Evolutionary conservation across 2,113 vertebrate species (phyloP), one percentile per base, ranked within the genome.

Genomic region (Gymnocephalus cernua): DNA sequence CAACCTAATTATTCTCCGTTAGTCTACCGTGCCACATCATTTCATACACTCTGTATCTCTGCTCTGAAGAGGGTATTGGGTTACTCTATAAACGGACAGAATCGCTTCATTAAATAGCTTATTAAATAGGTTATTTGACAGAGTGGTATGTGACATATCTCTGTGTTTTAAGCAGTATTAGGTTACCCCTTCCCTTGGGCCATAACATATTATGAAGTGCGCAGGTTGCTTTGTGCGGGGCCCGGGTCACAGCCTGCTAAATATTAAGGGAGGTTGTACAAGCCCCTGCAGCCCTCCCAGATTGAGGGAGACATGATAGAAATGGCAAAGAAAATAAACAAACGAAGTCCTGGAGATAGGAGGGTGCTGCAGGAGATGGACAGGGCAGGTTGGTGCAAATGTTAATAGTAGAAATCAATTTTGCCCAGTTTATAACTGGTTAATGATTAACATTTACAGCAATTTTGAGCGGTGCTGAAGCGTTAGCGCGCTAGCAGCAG

Each of bases 171-270:
- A 89, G 93, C 78, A 66, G 91, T 90, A 64, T 94, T 61, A 77
- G 70, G 87, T 93, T 94, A 88, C 93, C 47, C 70, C 66, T 80
- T 80, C 82, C 78, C 72, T 71, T 67, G 77, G 73, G 90, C 74
- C 79, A 67, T 32, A 73, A 77, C 74, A 79, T 85, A 91, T 89
- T 88, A 93, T 86, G 83, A 90, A 86, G 77, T 70, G 85, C 41
- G 72, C 80, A 73, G 77, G 83, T 87, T 90, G 66, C 90, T 91
- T 87, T 92, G 80, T 91, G 86, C 79, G 2, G 70, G 84, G 77
- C 77, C 81, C 3, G 23, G 93, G 93, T 94, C 93, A 91, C 6
- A 91, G 88, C 93, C 90, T 93, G 77, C 81, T 89, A 94, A 94
- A 94, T 94, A 94, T 93, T 94, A 93, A 86, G 80, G 91, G 72